Evolutionary conservation across 2,888 invertebrate genomes (phyloP), one percentile per base, ranked within the genome.

Genomic region (Bombylius discolor): DNA sequence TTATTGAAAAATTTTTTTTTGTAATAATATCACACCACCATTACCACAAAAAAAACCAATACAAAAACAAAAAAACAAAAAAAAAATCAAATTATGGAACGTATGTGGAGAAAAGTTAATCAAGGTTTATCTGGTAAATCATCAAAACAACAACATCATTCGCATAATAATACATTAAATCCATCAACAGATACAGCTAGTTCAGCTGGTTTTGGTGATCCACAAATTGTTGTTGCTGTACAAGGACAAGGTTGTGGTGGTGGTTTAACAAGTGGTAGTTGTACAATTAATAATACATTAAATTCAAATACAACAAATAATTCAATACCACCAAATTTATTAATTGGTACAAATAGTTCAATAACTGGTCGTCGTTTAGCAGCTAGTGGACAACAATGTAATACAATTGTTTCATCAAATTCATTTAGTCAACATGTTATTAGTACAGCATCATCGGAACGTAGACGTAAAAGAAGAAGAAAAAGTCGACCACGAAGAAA

Each of bases 81-180:
- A 23, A 23, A 23, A 23, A 23, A 23, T 23, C 23, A 23, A 23
- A 23, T 23, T 23, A 74, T 74, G 73, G 73, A 74, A 62, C 71
- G 73, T 60, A 72, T 74, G 72, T 74, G 73, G 73, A 70, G 73
- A 57, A 73, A 72, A 66, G 72, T 74, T 52, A 73, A 73, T 66
- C 73, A 73, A 63, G 73, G 73, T 58, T 66, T 74, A 59, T 64
- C 65, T 14, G 65, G 65, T 44, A 69, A 69, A 57, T 67, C 68
- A 23, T 61, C 67, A 13, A 60, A 65, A 50, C 8, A 42, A 47
- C 42, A 44, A 39, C 56, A 47, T 49, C 9, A 49, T 23, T 13
- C 13, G 49, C n/a, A 31, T 47, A 42, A 42, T 42, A 36, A 9
- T 36, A 36, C 36, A 8, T 6, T 36, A 8, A 64, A 68, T 13